These are phyloP conservation scores for Drosophila imparisetae DNA, from an alignment of 2,888 invertebrate species.

Conservation along the genomic window DNA sequence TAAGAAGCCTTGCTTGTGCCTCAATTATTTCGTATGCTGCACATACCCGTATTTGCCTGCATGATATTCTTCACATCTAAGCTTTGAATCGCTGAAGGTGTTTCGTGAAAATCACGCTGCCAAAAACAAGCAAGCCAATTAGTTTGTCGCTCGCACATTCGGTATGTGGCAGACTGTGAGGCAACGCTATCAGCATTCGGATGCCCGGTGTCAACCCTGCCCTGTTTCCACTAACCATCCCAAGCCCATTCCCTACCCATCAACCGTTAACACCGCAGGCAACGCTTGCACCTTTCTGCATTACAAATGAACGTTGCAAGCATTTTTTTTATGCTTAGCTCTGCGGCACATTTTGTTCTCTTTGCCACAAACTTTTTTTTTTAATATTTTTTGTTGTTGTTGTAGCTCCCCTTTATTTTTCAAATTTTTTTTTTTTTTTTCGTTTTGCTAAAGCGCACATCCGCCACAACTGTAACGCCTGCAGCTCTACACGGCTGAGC, in stretches of 20 bases:
- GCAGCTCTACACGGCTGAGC: constrained; percentile 69
- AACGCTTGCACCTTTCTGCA: constrained; percentile 73
- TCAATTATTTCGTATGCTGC: background rate
- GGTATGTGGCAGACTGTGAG: constrained; percentile 55
- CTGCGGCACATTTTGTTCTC: constrained; percentile 45
- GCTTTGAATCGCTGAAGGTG: constrained; percentile 23
- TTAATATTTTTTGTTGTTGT: constrained; percentile 31
- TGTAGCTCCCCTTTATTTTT: background rate
- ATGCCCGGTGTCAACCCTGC: constrained; percentile 32
- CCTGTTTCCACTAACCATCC: constrained; percentile 3
- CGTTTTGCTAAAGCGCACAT: constrained; percentile 55
- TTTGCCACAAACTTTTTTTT: constrained; percentile 28
- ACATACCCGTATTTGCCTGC: background rate
- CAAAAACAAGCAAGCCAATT: constrained; percentile 76
- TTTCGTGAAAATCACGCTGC: constrained; percentile 59
- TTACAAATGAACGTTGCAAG: constrained; percentile 68
- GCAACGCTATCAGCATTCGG: constrained; percentile 42
- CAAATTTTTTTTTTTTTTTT: constrained; percentile 11
- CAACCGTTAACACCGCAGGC: constrained; percentile 56
- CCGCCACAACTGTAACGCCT: constrained; percentile 78
- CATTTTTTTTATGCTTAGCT: constrained; percentile 50
- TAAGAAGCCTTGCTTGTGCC: background rate
- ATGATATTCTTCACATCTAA: too few species aligned
- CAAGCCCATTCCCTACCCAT: background rate
- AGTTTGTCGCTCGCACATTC: constrained; percentile 58